Percentiles rank a stretch among this genome's conserved stretches.
These are phyloP conservation scores for roundworm (Caenorhabditis elegans) DNA, from an alignment of 1,140 invertebrate genomes.

Conservation along the genomic window WBcel235 BX284604.4:2067001-2067500, in stretches of 20 bases:
- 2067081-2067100: too few species aligned
- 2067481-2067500: too few species aligned
- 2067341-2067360: conserved; percentile 30
- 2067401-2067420: conserved; percentile 36
- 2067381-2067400: conserved; percentile 42
- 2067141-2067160: conserved; percentile 43
- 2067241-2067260: conserved; percentile 20
- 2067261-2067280: conserved; percentile 34
- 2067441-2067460: not conserved
- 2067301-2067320: too few species aligned
- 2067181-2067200: conserved; percentile 34
- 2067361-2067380: conserved; percentile 35
- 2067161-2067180: conserved; percentile 42
- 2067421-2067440: not conserved
- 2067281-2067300: conserved; percentile 35
- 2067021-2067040: too few species aligned
- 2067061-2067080: too few species aligned
- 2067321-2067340: not conserved
- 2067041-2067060: too few species aligned
- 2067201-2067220: conserved; percentile 35
- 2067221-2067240: conserved; percentile 36
- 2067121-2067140: not conserved
- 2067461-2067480: not conserved
- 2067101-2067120: too few species aligned
- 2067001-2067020: too few species aligned